Evolutionary conservation across 2,888 invertebrate species (phyloP).

Genomic region (Polietes domitor): DNA sequence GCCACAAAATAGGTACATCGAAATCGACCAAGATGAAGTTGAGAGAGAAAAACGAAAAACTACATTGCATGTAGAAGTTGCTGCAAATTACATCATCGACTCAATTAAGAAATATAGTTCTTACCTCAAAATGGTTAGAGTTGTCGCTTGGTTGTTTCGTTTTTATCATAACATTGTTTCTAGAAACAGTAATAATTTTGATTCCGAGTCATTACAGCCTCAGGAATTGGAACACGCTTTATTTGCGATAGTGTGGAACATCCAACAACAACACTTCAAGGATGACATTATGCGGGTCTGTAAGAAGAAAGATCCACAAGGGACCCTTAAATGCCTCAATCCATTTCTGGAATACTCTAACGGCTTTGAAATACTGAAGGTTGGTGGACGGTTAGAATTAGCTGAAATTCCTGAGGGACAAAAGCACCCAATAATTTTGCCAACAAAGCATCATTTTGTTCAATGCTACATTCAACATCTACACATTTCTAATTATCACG

Average conservation of each 20-base stretch:
- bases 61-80: not conserved
- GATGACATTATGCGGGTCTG: conserved; percentile 30
- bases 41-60: conserved; percentile 48
- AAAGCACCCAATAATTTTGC: conserved; percentile 47
- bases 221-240: conserved; percentile 30
- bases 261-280: conserved; percentile 34
- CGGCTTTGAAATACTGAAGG: conserved; percentile 54
- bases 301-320: conserved; percentile 24
- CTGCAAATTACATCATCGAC: conserved; percentile 25
- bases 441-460: conserved; percentile 45
- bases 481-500: conserved; percentile 58
- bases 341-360: conserved; percentile 45
- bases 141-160: conserved; percentile 50
- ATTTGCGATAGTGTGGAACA: conserved; percentile 18
- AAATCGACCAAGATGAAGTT: conserved; percentile 39
- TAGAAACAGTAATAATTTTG: not conserved
- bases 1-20: not conserved
- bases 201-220: not conserved
- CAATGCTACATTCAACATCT: conserved; percentile 53
- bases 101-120: conserved; percentile 17
- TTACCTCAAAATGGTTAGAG: conserved; percentile 24
- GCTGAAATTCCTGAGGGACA: conserved; percentile 31
- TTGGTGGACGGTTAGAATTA: conserved; percentile 53
- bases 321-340: conserved; percentile 54
- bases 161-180: conserved; percentile 18